Evolutionary conservation across 2,113 vertebrate genomes (phyloP).

Genomic region (Tenebrosternarchus preto): DNA sequence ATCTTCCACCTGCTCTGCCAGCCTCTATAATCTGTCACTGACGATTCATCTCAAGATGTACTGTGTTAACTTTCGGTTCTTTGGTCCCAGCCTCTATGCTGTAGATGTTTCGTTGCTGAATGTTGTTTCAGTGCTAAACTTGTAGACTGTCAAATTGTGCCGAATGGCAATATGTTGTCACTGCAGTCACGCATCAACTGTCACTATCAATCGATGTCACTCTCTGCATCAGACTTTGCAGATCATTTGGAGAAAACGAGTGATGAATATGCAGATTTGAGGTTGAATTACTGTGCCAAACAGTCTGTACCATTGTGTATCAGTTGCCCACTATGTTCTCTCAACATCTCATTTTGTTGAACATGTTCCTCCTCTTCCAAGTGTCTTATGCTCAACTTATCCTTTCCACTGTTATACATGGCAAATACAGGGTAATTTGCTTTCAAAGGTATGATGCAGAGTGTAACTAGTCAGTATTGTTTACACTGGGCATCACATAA

Average conservation of each 20-base stretch:
- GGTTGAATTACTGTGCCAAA: not conserved
- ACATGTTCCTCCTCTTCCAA: too few relatives aligned
- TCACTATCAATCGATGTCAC: too few relatives aligned
- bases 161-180: too few relatives aligned
- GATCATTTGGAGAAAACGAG: too few relatives aligned
- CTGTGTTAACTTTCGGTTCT: not conserved
- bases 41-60: constrained; percentile 17
- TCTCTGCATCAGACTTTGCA: too few relatives aligned
- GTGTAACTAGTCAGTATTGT: not conserved
- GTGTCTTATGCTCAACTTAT: too few relatives aligned
- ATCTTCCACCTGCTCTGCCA: constrained; percentile 41
- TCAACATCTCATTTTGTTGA: too few relatives aligned
- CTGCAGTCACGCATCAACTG: too few relatives aligned
- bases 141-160: not conserved
- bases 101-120: too few relatives aligned
- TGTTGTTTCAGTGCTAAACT: not conserved
- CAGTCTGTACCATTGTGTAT: too few relatives aligned
- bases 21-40: constrained; percentile 41
- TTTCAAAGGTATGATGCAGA: not conserved
- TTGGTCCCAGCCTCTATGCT: not conserved
- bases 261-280: not conserved
- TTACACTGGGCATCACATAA: not conserved
- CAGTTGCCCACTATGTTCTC: too few relatives aligned
- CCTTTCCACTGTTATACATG: not conserved
- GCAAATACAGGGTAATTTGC: not conserved